These are phyloP conservation scores for Echeneis naucrates DNA, from an alignment of 2,797 vertebrate species.

Conservation along the genomic window DNA sequence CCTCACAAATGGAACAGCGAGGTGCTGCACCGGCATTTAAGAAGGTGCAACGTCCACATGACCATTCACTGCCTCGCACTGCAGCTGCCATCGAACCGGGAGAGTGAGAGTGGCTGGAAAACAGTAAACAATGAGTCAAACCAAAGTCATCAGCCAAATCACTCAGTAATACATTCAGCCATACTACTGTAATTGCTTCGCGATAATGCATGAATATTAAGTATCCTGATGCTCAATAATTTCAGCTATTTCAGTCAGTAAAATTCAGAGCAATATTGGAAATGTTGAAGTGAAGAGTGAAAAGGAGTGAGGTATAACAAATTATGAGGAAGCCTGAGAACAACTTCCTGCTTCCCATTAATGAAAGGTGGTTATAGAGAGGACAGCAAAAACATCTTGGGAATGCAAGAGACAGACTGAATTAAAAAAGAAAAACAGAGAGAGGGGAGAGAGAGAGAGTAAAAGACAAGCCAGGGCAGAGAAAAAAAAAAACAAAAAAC, in stretches of 20 bases:
- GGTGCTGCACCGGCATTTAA: constrained; percentile 91
- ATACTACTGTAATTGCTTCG: constrained; percentile 12
- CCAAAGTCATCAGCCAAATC: constrained; percentile 14
- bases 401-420: constrained; percentile 43
- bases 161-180: constrained; percentile 8
- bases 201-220: constrained; percentile 25
- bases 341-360: constrained; percentile 38
- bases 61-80: constrained; percentile 89
- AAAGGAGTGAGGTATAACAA: neutral
- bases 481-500: constrained; percentile 70
- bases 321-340: constrained; percentile 16
- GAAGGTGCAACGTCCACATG: constrained; percentile 97
- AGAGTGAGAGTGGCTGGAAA: constrained; percentile 92
- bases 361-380: constrained; percentile 32
- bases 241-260: constrained; percentile 4
- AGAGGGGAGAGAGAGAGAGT: constrained; percentile 57
- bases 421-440: constrained; percentile 63
- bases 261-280: constrained; percentile 17
- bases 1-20: constrained; percentile 98
- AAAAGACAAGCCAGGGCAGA: constrained; percentile 71
- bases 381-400: constrained; percentile 25
- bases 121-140: constrained; percentile 54
- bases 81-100: constrained; percentile 93
- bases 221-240: neutral
- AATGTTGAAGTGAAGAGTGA: constrained; percentile 14